Conservation (phyloP, 1,140 invertebrate species). For the Calephelis virginiensis region DNA sequence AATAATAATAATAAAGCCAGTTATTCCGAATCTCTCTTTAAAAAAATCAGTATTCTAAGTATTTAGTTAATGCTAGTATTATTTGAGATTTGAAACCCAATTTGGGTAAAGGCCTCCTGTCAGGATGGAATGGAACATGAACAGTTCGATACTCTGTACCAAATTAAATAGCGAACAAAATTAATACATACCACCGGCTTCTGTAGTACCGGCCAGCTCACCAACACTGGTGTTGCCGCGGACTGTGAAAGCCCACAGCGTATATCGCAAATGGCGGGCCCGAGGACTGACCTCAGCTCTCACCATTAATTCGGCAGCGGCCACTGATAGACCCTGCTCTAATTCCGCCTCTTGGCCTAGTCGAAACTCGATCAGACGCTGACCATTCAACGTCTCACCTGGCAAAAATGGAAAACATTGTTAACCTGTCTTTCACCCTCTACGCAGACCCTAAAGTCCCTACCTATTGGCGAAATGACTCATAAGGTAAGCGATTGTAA, state of each 20-base stretch:
- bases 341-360: conserved; percentile 81
- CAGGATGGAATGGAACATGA: too few relatives aligned
- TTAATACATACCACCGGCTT: conserved; percentile 71
- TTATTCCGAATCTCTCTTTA: too few relatives aligned
- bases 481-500: conserved; percentile 35
- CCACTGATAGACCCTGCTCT: conserved; percentile 83
- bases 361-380: conserved; percentile 90
- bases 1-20: too few relatives aligned
- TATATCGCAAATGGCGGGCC: conserved; percentile 44
- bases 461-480: conserved; percentile 60
- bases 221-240: conserved; percentile 80
- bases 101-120: too few relatives aligned
- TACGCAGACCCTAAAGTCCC: conserved; percentile 27
- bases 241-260: conserved; percentile 55
- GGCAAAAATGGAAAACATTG: conserved; percentile 46
- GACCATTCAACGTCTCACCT: conserved; percentile 90
- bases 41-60: too few relatives aligned
- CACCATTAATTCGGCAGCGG: conserved; percentile 87
- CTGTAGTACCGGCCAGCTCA: conserved; percentile 85
- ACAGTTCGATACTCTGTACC: not conserved
- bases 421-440: not conserved
- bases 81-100: too few relatives aligned
- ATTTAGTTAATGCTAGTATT: too few relatives aligned
- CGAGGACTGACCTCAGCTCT: conserved; percentile 80
- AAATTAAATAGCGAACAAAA: not conserved